Conservation (phyloP, 2,797 vertebrate species). For the Discoglossus pictus region DNA sequence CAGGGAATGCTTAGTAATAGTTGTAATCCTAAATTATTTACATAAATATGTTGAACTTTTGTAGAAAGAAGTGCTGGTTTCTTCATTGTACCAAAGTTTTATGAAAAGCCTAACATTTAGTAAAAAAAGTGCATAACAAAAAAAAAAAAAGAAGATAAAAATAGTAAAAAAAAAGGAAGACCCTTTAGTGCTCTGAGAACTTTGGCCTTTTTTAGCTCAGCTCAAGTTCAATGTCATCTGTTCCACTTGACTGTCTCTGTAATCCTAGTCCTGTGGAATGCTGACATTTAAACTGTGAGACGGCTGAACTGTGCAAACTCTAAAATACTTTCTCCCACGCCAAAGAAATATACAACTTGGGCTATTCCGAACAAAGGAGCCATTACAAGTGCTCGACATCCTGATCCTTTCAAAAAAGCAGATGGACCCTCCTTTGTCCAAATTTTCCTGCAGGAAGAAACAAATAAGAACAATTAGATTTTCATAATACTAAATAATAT, state of each 20-base stretch:
- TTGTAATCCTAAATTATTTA: too few species aligned
- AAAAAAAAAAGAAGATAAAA: too few species aligned
- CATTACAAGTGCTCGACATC: constrained; percentile 80
- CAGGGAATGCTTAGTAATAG: too few species aligned
- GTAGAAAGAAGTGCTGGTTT: too few species aligned
- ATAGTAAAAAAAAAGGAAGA: too few species aligned
- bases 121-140: too few species aligned
- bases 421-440: constrained; percentile 76
- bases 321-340: constrained; percentile 78
- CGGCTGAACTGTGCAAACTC: constrained; percentile 67
- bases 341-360: constrained; percentile 83
- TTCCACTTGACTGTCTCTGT: too few species aligned
- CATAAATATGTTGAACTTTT: too few species aligned
- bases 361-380: constrained; percentile 83
- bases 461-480: neutral
- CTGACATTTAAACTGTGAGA: constrained; percentile 56
- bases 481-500: too few species aligned
- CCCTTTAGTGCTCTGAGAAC: neutral
- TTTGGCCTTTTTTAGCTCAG: neutral
- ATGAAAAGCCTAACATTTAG: too few species aligned
- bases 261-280: constrained; percentile 22
- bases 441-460: constrained; percentile 70
- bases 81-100: too few species aligned
- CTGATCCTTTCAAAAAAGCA: constrained; percentile 80
- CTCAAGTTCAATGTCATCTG: neutral